Base-by-base conservation (phyloP, 1,140 invertebrate species). In the Pseudachorutes palmiensis region DNA sequence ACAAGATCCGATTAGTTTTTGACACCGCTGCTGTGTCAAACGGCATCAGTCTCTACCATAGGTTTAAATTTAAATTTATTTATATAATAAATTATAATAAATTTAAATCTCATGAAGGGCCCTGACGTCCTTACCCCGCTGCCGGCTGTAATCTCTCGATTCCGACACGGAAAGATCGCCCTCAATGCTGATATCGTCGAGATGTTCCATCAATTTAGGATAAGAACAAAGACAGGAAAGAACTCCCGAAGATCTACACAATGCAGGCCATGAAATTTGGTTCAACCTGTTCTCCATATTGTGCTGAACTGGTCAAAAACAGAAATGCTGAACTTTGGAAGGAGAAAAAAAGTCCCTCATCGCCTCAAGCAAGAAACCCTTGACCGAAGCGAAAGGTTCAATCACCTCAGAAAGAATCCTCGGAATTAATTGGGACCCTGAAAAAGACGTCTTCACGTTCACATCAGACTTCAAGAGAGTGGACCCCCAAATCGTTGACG, bases 251-350 rank as follows among this genome's bases (percentile, higher is more conserved):
- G 2, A 33, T 51, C 1, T 62, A 51, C 19, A 28, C 30, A 24
- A 62, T 67, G 59, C 19, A 2, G 1, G 65, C 62, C 2, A 48
- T 67, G 45, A 62, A 65, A 3, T 72, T 72, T 31, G 67, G 70
- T 16, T 58, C 70, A 1, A 58, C 62, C 0, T 70, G 45, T 0
- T 72, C 71, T 16, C 71, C 71, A 1, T 41, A 69, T 60, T 33
- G 64, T 2, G 70, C 69, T 32, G 68, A 71, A 33, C 66, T 29
- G 1, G 30, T 69, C 9, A 59, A 68, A 19, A 65, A 63, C 16
- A 28, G 30, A 26, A 36, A 48, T n/a, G 65, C 36, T n/a, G 67
- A 58, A 49, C n/a, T n/a, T n/a, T n/a, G n/a, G 49, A 66, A 58
- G 41, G 63, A 49, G 70, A 63, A 16, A 64, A 61, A 2, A 45